Evolutionary conservation across 2,797 vertebrate species (phyloP), one percentile per base, ranked within the genome.

Genomic region (Rhadinocentrus ornatus): DNA sequence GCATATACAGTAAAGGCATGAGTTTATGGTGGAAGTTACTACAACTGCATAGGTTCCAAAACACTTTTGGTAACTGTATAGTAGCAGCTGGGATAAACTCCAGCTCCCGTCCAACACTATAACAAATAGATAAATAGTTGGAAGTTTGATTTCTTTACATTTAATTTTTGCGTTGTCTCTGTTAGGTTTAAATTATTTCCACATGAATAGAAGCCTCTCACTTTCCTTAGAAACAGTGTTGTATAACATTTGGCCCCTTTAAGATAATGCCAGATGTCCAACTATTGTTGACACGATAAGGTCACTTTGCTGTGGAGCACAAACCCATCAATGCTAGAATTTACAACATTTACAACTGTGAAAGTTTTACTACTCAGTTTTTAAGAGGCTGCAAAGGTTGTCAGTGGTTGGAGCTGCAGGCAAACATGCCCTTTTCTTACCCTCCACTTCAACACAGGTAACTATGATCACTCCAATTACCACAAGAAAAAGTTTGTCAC

Each of bases 391-490:
- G 3, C 11, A 37, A 60, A 61, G 39, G 9, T 44, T 61, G 0
- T n/a, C 3, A 46, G 27, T 34, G 13, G 29, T 11, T 34, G 44
- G 6, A 46, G 27, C n/a, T 31, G 9, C 32, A 34, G 13, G 6
- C 8, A 24, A 67, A 34, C 31, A 8, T 20, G 16, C 11, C 7
- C 32, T 27, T n/a, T 60, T 26, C 3, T 34, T 29, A 41, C 26
- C 0, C 39, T 26, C 10, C 6, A 22, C 12, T 55, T 2, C 9
- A 57, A n/a, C 37, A 1, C 37, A 26, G 32, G 1, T 72, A 66
- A 78, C 65, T 62, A 27, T 7, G 44, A 63, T 73, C 60, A 66
- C 35, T 73, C 69, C 62, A 82, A 73, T 82, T 85, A 75, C 22
- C 26, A 55, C 13, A 3, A 69, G 54, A 61, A 27, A 69, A 69